Base-by-base conservation (phyloP, 2,888 invertebrate species). In the Scaptomyza parva region DNA sequence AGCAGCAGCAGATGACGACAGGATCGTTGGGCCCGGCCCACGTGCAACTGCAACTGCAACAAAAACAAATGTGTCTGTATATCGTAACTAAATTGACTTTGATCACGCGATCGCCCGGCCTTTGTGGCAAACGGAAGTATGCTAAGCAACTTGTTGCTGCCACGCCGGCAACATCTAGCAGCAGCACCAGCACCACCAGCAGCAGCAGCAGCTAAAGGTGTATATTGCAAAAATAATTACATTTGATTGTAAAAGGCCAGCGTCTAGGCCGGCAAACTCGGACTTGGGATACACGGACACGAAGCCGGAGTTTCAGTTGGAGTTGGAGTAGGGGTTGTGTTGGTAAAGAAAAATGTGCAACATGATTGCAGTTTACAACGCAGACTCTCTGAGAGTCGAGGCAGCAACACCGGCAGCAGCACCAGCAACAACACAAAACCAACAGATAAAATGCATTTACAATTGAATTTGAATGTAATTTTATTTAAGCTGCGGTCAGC, bases 41-140 rank as follows among this genome's bases (percentile, higher is more conserved):
- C 82, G 88, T 87, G 88, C 78, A 76, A 55, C 65, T 66, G 65
- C 70, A 74, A 58, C 69, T 62, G 60, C 78, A 70, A 51, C 66
- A 82, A 84, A 82, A 87, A 88, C 82, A 88, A 87, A 87, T 87
- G 88, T 84, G 89, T 67, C 83, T 89, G 84, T 84, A 89, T 85
- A 88, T 87, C 77, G 82, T 72, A 83, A 79, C 89, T 91, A 91
- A 90, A 90, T 90, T 90, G 90, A 90, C 90, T 88, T 91, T 91
- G 91, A 91, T 91, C 90, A 90, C 91, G 90, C 90, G 90, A 90
- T 91, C 76, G 68, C 73, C 84, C 73, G 70, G 68, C 70, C 80
- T 78, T 78, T 86, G 85, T 70, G 86, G 74, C 89, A 89, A 90
- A 88, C 90, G 90, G 88, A 88, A 90, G 88, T 84, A 88, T 84